Percentiles rank a stretch among this genome's conserved stretches.
These are phyloP conservation scores for Dreissena rostriformis DNA, from an alignment of 1,140 invertebrate genomes.

Conservation along the genomic window DNA sequence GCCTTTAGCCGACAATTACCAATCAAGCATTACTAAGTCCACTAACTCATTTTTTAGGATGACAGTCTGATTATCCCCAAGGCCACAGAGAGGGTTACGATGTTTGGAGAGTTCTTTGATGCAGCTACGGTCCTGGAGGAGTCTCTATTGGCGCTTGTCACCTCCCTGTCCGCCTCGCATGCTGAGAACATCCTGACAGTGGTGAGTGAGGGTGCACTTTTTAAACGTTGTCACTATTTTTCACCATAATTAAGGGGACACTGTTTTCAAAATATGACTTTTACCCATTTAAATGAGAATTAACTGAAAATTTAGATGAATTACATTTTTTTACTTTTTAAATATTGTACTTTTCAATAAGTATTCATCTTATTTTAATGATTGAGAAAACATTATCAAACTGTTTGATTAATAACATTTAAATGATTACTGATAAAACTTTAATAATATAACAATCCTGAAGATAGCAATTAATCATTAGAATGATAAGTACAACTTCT, in stretches of 20 bases:
- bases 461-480: too few species aligned
- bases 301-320: too few species aligned
- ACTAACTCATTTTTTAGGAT: conserved; percentile 16
- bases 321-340: too few species aligned
- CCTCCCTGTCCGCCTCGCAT: neutral
- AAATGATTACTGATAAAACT: neutral
- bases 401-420: neutral
- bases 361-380: too few species aligned
- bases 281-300: neutral
- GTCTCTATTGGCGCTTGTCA: conserved; percentile 11
- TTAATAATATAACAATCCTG: too few species aligned
- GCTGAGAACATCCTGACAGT: conserved; percentile 9
- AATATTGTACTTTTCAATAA: neutral
- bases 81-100: neutral
- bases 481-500: too few species aligned
- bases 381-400: neutral
- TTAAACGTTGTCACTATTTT: too few species aligned
- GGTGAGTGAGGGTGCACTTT: neutral
- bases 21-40: neutral
- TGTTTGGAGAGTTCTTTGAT: conserved; percentile 25
- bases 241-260: too few species aligned
- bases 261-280: neutral
- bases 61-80: neutral
- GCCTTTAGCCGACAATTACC: too few species aligned
- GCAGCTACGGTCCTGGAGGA: conserved; percentile 33